Percentiles rank a stretch among this genome's conserved stretches.
Evolutionary conservation across 2,888 invertebrate genomes (phyloP).

Genomic region (Parnassius glacialis): DNA sequence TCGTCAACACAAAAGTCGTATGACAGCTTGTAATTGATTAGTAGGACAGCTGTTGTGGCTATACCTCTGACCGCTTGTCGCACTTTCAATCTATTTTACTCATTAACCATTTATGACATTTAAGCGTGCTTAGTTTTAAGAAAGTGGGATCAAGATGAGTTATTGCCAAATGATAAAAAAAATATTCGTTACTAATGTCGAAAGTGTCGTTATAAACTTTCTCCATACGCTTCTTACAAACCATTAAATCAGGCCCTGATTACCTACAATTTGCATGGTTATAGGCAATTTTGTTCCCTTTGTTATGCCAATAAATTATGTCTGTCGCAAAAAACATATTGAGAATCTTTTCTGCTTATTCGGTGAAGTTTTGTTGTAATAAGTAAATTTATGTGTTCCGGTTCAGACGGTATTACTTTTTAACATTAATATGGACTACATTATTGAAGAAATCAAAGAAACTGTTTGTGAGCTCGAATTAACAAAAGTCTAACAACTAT

Average conservation of each 20-base stretch:
- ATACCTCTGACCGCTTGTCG: conserved; percentile 51
- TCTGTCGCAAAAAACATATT: conserved; percentile 25
- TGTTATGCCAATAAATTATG: conserved; percentile 25
- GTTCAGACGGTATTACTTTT: neutral
- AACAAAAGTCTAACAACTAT: too few relatives aligned
- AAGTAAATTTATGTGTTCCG: neutral
- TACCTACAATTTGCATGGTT: conserved; percentile 31
- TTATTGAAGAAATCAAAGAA: too few relatives aligned
- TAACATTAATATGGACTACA: too few relatives aligned
- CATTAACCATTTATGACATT: conserved; percentile 29
- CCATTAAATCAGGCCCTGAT: conserved; percentile 53
- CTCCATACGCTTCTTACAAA: conserved; percentile 59
- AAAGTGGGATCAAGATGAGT: conserved; percentile 17
- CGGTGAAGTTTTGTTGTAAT: conserved; percentile 23
- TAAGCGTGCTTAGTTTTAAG: conserved; percentile 14
- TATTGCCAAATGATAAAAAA: conserved; percentile 11
- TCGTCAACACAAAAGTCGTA: conserved; percentile 67
- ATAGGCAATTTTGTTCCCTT: conserved; percentile 28
- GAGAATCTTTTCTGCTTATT: conserved; percentile 22
- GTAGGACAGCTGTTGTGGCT: conserved; percentile 67
- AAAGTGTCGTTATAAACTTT: conserved; percentile 50
- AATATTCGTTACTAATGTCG: conserved; percentile 27
- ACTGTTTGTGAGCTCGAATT: too few relatives aligned
- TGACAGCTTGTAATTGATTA: conserved; percentile 70
- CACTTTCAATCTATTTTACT: conserved; percentile 48